A percentile compares a stretch with the other conserved stretches of the same genome.
These are phyloP conservation scores for Helostoma temminkii DNA, from an alignment of 2,797 vertebrate genomes.

Conservation along the genomic window DNA sequence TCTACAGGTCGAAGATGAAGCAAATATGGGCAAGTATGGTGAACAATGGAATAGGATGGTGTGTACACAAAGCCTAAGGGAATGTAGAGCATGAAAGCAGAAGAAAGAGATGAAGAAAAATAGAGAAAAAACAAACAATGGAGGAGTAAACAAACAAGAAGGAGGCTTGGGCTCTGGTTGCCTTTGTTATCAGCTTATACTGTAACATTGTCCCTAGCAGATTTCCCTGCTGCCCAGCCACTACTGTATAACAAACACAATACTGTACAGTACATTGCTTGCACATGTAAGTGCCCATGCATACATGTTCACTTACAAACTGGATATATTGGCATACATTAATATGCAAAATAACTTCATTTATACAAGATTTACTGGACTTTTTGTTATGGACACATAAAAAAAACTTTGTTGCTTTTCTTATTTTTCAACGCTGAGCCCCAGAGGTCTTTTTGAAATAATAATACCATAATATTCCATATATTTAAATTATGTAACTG, in stretches of 20 bases:
- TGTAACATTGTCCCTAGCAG: slow-evolving; percentile 75
- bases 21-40: neutral
- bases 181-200: slow-evolving; percentile 77
- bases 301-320: no score
- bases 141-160: slow-evolving; percentile 56
- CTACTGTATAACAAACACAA: slow-evolving; percentile 39
- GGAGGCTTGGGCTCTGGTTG: slow-evolving; percentile 61
- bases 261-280: neutral
- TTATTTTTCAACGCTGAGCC: no score
- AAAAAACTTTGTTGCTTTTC: no score
- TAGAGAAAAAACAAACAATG: slow-evolving; percentile 36
- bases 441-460: no score
- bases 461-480: no score
- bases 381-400: no score
- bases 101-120: slow-evolving; percentile 51
- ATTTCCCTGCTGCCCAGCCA: slow-evolving; percentile 66
- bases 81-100: slow-evolving; percentile 24
- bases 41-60: slow-evolving; percentile 9
- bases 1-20: slow-evolving; percentile 15
- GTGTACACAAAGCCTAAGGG: slow-evolving; percentile 33
- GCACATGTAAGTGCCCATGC: neutral
- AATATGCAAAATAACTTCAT: neutral
- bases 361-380: neutral
- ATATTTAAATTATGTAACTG: no score
- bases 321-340: neutral